These are phyloP conservation scores for Brachymystax lenok DNA, from an alignment of 2,797 vertebrate species.

Conservation along the genomic window DNA sequence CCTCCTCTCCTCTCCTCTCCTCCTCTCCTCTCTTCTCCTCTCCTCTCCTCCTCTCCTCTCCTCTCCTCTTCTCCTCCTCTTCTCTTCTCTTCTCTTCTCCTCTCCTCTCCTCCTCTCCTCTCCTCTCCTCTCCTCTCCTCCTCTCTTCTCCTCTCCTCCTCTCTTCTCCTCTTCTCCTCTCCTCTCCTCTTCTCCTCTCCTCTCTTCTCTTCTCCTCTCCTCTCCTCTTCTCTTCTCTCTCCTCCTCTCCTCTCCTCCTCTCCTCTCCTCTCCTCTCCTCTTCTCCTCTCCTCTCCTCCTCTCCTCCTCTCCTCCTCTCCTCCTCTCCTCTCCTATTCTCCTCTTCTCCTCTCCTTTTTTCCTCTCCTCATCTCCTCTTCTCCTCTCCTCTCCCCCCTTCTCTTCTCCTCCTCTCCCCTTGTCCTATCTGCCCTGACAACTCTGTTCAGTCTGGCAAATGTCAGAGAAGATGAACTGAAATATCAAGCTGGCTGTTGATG, in stretches of 20 bases:
- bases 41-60: constrained; percentile 28
- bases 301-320: no score
- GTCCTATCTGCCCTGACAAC: constrained; percentile 66
- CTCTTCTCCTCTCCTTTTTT: no score
- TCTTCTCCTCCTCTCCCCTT: neutral
- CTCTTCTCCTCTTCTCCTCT: neutral
- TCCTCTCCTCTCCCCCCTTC: constrained; percentile 41
- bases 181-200: no score
- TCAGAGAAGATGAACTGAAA: constrained; percentile 77
- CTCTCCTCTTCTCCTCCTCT: no score
- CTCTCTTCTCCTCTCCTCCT: constrained; percentile 28
- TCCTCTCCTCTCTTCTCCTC: constrained; percentile 7
- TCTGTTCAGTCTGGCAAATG: constrained; percentile 80
- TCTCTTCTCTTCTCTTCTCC: no score
- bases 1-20: no score
- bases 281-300: neutral
- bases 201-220: no score
- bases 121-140: no score
- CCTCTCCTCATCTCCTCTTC: neutral
- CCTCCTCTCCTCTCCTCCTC: no score
- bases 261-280: constrained; percentile 31
- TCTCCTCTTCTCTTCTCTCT: no score
- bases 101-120: no score
- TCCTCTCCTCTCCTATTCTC: no score
- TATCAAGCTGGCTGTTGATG: constrained; percentile 75